These are phyloP conservation scores for Tipula helvola DNA, from an alignment of 2,888 invertebrate species.

Conservation along the genomic window DNA sequence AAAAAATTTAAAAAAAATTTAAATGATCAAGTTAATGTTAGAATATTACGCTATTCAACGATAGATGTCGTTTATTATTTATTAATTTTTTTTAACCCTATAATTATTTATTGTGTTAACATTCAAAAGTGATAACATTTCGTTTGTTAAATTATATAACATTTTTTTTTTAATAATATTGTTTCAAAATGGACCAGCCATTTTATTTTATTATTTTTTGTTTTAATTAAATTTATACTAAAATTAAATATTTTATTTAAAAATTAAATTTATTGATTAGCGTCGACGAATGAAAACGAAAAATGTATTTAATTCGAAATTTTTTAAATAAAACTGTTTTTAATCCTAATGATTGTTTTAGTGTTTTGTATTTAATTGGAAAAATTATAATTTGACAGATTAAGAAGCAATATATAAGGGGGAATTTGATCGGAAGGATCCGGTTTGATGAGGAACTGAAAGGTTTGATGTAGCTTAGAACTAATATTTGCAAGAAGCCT, in stretches of 20 bases:
- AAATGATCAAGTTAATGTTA: background rate
- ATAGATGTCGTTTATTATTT: background rate
- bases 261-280: background rate
- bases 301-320: background rate
- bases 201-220: background rate
- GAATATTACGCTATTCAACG: background rate
- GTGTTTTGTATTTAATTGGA: background rate
- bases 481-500: too few species aligned
- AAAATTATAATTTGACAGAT: background rate
- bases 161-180: background rate
- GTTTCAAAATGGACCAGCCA: background rate
- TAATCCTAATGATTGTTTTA: background rate
- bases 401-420: background rate
- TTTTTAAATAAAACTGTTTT: background rate
- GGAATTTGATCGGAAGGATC: background rate
- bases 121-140: background rate
- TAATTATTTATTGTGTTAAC: background rate
- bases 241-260: background rate
- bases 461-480: too few species aligned
- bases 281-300: background rate
- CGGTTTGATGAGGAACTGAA: background rate
- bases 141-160: background rate
- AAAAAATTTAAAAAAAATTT: background rate
- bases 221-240: background rate
- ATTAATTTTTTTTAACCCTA: background rate